These are phyloP conservation scores for Conus canariensis DNA, from an alignment of 2,888 invertebrate genomes.

Conservation along the genomic window DNA sequence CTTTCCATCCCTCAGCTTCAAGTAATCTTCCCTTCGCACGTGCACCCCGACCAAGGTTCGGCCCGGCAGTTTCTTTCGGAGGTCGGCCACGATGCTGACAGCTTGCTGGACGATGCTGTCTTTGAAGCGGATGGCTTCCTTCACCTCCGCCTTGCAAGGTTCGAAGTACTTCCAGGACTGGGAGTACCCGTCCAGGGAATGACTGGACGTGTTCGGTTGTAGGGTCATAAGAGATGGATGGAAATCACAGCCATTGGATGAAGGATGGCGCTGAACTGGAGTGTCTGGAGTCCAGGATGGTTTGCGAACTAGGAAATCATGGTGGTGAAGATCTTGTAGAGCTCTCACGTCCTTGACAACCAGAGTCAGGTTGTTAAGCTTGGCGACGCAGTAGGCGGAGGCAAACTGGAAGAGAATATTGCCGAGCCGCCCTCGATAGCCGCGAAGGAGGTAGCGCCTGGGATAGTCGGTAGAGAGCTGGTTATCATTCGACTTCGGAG, in stretches of 20 bases:
- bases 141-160: not conserved
- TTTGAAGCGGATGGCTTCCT: too few species aligned
- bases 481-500: too few species aligned
- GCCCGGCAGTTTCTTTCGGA: not conserved
- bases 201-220: not conserved
- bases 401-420: conserved; percentile 21
- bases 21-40: conserved; percentile 2
- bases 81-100: too few species aligned
- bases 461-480: not conserved
- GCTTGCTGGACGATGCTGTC: too few species aligned
- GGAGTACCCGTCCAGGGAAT: not conserved
- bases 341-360: not conserved
- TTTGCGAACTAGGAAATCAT: not conserved
- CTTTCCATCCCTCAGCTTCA: not conserved
- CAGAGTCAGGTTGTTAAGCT: conserved; percentile 10
- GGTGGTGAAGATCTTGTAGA: not conserved
- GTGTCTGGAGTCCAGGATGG: not conserved
- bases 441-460: not conserved
- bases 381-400: conserved; percentile 13
- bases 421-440: not conserved
- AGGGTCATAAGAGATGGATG: not conserved
- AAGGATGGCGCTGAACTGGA: not conserved
- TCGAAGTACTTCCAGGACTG: conserved; percentile 38
- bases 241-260: not conserved
- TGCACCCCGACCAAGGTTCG: conserved; percentile 29